Evolutionary conservation across 2,797 vertebrate species (phyloP).

Genomic region (Scolopax bukidnonensis): DNA sequence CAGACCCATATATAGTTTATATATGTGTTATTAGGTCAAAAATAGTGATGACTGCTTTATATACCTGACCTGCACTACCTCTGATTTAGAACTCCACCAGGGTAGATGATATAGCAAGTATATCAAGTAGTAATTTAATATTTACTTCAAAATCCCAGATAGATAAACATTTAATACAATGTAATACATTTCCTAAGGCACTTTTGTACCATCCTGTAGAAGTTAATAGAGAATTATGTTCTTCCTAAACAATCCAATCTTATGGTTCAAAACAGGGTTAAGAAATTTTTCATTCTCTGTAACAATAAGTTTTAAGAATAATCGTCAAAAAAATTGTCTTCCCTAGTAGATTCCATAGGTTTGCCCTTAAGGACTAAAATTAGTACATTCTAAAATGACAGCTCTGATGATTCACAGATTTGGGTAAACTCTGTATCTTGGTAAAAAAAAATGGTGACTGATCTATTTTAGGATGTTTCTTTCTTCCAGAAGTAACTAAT

Average conservation of each 20-base stretch:
- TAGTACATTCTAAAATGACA: not conserved
- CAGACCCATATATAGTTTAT: no score
- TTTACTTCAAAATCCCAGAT: not conserved
- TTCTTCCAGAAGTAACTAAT: not conserved
- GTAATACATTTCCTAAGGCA: not conserved
- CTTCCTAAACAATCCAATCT: not conserved
- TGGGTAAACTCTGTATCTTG: not conserved
- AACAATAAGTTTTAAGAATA: not conserved
- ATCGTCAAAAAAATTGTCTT: not conserved
- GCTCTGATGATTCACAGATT: not conserved
- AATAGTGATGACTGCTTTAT: not conserved
- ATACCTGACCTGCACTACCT: not conserved
- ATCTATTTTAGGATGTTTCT: not conserved
- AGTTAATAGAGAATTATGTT: not conserved
- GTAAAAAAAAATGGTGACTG: not conserved
- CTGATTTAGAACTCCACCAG: not conserved
- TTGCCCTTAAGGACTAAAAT: not conserved
- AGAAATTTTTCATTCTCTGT: not conserved
- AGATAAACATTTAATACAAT: not conserved
- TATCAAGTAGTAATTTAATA: not conserved
- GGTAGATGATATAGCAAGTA: not conserved
- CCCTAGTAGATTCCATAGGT: not conserved
- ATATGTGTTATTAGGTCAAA: not conserved
- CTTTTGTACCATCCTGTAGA: not conserved
- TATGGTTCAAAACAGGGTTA: not conserved